Conservation (phyloP, 2,888 invertebrate genomes). For the Eupsilia transversa region DNA sequence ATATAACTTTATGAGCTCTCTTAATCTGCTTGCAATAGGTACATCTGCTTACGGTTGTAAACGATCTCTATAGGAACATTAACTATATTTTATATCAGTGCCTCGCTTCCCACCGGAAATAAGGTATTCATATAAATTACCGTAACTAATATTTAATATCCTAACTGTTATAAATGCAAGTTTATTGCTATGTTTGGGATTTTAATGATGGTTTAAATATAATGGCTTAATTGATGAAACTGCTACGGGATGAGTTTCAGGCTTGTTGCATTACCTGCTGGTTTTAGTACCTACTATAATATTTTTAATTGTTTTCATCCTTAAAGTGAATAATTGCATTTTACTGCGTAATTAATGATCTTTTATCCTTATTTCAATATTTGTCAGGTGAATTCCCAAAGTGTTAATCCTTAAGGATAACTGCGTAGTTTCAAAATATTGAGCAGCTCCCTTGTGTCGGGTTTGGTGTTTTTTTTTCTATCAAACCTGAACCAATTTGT, state of each 20-base stretch:
- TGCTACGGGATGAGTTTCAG: conserved; percentile 6
- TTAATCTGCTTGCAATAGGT: conserved; percentile 18
- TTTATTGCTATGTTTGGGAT: conserved; percentile 26
- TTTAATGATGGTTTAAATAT: conserved; percentile 7
- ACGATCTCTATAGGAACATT: conserved; percentile 37
- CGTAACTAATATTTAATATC: conserved; percentile 46
- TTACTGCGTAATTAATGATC: conserved; percentile 12
- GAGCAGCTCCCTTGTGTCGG: background rate
- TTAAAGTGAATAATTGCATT: conserved; percentile 29
- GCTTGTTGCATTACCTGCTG: background rate
- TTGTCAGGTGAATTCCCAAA: conserved; percentile 24
- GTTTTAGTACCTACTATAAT: background rate
- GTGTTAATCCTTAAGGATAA: background rate
- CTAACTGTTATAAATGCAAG: conserved; percentile 23
- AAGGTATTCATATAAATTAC: conserved; percentile 31
- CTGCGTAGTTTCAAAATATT: background rate
- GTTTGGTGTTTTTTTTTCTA: background rate
- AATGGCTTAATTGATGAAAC: conserved; percentile 36
- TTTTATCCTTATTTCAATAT: conserved; percentile 36
- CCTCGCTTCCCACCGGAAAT: conserved; percentile 46
- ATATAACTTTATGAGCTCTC: conserved; percentile 24
- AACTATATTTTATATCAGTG: conserved; percentile 38
- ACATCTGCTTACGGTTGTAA: conserved; percentile 43
- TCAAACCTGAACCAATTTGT: background rate
- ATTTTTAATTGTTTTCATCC: background rate